These are phyloP conservation scores for Acanthochromis polyacanthus DNA, from an alignment of 2,113 vertebrate species.

Conservation along the genomic window DNA sequence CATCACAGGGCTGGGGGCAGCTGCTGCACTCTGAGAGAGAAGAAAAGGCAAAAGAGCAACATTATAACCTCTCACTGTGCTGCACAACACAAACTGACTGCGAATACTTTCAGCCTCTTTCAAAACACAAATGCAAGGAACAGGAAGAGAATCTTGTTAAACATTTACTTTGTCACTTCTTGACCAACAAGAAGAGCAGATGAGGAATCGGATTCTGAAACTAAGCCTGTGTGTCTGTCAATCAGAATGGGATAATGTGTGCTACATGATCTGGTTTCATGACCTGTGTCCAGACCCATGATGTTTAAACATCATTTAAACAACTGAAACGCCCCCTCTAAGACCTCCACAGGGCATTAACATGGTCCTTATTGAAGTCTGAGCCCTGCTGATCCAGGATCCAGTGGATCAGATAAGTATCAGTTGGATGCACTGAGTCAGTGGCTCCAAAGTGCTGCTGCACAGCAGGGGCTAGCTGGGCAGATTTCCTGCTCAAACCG, in stretches of 20 bases:
- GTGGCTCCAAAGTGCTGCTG: slow-evolving; percentile 78
- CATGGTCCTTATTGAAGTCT: slow-evolving; percentile 41
- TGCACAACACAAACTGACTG: background rate
- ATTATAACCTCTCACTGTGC: background rate
- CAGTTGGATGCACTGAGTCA: slow-evolving; percentile 68
- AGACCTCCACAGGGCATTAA: slow-evolving; percentile 38
- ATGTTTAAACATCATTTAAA: slow-evolving; percentile 30
- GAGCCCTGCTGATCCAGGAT: slow-evolving; percentile 59
- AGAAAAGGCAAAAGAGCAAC: background rate
- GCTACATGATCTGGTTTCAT: background rate
- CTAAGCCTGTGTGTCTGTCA: background rate
- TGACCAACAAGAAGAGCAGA: background rate
- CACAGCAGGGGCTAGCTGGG: slow-evolving; percentile 71
- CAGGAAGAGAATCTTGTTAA: background rate
- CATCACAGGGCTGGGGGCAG: slow-evolving; percentile 87
- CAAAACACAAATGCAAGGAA: background rate
- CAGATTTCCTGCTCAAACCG: slow-evolving; percentile 82
- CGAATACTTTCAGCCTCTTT: background rate
- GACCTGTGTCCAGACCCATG: background rate
- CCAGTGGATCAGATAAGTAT: slow-evolving; percentile 73
- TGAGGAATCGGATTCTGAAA: background rate
- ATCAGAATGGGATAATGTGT: background rate
- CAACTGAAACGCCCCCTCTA: slow-evolving; percentile 4
- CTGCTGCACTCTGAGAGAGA: slow-evolving; percentile 82
- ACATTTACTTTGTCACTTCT: background rate